Base-by-base conservation (phyloP, 2,797 vertebrate genomes). In the Hydrocynus forskahlii region DNA sequence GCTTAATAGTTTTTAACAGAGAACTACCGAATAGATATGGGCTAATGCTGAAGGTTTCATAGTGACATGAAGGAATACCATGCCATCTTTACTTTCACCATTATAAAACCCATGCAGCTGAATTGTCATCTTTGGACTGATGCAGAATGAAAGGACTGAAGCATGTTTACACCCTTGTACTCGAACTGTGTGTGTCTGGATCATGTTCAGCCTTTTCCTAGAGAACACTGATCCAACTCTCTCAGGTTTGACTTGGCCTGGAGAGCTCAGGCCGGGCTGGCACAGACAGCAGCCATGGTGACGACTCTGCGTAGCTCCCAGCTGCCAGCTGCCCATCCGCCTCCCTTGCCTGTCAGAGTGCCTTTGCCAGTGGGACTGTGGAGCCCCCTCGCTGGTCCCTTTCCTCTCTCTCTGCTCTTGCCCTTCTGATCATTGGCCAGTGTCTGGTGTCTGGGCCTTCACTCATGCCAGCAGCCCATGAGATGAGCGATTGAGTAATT, bases 401-500 rank as follows among this genome's bases (percentile, higher is more conserved):
- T 68, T 19, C 14, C 66, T 75, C 8, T 21, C 38, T 43, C n/a
- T 43, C 23, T 7, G 54, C 60, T 55, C 14, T 48, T 45, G 38
- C 63, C 57, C 70, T 62, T 79, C 45, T 50, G 69, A 79, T 83
- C 76, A 76, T 55, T 70, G 87, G 85, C 85, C 88, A 88, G 88
- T 86, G 85, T 87, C 40, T 75, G 55, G 88, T 86, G 85, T 86
- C 54, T 75, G 55, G 45, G 54, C 14, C 88, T 89, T 85, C 84
- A 45, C 68, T 69, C 75, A 84, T 74, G 80, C 85, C 88, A 92
- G 90, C 88, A 90, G 88, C 88, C 90, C 91, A 67, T 91, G 90
- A 92, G 91, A 92, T 92, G 92, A 94, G 88, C 81, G 89, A 91
- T 90, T 92, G 92, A 89, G 90, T 93, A 90, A 94, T 91, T 91